phyloP scores from a whole-genome alignment of 1,140 invertebrate genomes.

The Nasonia giraulti region DNA sequence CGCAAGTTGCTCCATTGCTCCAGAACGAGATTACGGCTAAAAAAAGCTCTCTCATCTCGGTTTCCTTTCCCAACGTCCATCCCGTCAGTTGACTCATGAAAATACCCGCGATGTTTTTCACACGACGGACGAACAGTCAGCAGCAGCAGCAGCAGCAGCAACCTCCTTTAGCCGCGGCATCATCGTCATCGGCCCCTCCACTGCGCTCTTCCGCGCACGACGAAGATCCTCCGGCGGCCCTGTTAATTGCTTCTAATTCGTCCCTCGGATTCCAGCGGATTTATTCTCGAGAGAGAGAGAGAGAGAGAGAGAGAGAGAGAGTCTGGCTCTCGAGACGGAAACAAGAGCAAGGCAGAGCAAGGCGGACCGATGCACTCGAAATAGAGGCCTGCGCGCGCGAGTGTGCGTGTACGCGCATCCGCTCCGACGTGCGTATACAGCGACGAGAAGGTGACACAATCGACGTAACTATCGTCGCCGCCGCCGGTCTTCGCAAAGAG shows the following conservation, averaged over 20 bases:
- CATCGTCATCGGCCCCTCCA: too few relatives aligned
- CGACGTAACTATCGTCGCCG: not conserved
- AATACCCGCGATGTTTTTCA: not conserved
- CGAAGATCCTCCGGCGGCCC: not conserved
- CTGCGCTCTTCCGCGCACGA: not conserved
- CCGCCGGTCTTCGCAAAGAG: not conserved
- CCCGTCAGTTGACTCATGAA: too few relatives aligned
- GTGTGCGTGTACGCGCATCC: not conserved
- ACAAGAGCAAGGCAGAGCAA: not conserved
- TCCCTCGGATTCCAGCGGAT: slow-evolving; percentile 6
- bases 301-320: not conserved
- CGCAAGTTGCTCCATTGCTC: too few relatives aligned
- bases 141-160: too few relatives aligned
- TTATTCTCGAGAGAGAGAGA: not conserved
- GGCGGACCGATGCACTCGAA: not conserved
- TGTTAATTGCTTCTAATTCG: slow-evolving; percentile 30
- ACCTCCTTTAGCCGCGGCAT: too few relatives aligned
- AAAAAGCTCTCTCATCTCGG: too few relatives aligned
- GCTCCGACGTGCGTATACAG: not conserved
- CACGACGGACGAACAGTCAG: not conserved
- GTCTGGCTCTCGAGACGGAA: not conserved
- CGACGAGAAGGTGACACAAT: not conserved
- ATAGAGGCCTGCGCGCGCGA: not conserved
- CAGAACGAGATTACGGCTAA: too few relatives aligned
- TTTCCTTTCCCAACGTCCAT: too few relatives aligned